Evolutionary conservation across 1,140 invertebrate genomes (phyloP).

Genomic region (Melitaea cinxia): DNA sequence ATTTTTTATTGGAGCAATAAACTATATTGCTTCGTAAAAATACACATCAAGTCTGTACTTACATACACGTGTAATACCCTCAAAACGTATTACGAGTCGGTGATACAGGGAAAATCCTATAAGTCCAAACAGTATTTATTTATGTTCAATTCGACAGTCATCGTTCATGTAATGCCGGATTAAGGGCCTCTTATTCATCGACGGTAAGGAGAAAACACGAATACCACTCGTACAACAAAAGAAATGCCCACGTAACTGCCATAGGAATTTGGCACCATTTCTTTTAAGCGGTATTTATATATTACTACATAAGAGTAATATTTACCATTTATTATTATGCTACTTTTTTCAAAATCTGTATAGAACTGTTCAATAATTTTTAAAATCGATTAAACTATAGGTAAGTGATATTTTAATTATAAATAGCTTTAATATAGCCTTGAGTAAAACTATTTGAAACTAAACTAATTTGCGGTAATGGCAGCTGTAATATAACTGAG

Average conservation of each 20-base stretch:
- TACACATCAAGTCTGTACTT: background rate
- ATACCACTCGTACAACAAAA: conserved; percentile 54
- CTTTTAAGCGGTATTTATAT: conserved; percentile 21
- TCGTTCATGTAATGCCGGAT: conserved; percentile 59
- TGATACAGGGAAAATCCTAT: conserved; percentile 27
- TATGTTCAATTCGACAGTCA: conserved; percentile 48
- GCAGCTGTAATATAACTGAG: conserved; percentile 3
- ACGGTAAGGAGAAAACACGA: conserved; percentile 49
- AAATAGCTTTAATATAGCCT: background rate
- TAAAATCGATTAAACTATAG: too few species aligned
- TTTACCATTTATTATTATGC: conserved; percentile 39
- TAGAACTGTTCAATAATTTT: too few species aligned
- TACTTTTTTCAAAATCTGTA: too few species aligned
- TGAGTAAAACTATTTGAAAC: background rate
- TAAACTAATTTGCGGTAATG: conserved; percentile 9
- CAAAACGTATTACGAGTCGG: conserved; percentile 11
- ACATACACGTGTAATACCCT: conserved; percentile 1
- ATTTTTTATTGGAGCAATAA: too few species aligned
- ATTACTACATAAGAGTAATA: conserved; percentile 21
- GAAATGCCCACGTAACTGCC: conserved; percentile 52
- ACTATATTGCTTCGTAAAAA: too few species aligned
- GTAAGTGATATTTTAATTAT: too few species aligned
- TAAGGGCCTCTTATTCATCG: conserved; percentile 52
- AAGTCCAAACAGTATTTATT: conserved; percentile 36
- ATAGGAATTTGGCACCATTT: conserved; percentile 46